These are phyloP conservation scores for Hucho hucho DNA, from an alignment of 2,113 vertebrate genomes.

Conservation along the genomic window DNA sequence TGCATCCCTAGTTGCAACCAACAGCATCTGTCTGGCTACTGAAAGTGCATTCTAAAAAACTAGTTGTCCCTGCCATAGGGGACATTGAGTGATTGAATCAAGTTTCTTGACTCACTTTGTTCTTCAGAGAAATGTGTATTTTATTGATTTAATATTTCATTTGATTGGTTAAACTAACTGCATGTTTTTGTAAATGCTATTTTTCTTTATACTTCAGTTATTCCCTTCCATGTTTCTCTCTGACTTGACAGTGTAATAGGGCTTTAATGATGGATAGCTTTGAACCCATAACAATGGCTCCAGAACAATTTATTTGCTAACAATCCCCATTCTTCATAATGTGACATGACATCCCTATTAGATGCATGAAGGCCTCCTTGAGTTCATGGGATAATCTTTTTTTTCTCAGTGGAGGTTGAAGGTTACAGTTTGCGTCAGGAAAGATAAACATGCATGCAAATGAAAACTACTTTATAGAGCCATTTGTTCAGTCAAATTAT, in stretches of 20 bases:
- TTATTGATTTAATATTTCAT: too few species aligned
- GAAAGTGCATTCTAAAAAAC: not conserved
- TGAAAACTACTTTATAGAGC: not conserved
- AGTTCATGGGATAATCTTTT: not conserved
- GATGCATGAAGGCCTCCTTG: not conserved
- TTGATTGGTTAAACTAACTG: not conserved
- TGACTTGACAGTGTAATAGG: not conserved
- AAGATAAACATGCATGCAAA: constrained; percentile 30
- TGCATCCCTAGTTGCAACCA: not conserved
- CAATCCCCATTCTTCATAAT: not conserved
- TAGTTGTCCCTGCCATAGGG: too few species aligned
- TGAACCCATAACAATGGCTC: not conserved
- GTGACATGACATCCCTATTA: not conserved
- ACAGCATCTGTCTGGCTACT: not conserved
- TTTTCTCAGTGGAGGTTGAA: not conserved
- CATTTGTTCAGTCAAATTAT: too few species aligned
- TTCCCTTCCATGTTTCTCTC: not conserved
- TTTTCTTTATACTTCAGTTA: not conserved
- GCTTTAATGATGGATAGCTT: not conserved
- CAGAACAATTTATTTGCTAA: constrained; percentile 3
- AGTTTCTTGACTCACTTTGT: too few species aligned
- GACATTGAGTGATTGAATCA: too few species aligned
- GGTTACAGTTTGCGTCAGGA: too few species aligned
- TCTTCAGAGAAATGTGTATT: too few species aligned
- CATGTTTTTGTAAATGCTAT: not conserved